Percentiles rank a stretch among this genome's conserved stretches.
Evolutionary conservation across 1,140 invertebrate species (phyloP).

Genomic region (Geopemphigus sp.): DNA sequence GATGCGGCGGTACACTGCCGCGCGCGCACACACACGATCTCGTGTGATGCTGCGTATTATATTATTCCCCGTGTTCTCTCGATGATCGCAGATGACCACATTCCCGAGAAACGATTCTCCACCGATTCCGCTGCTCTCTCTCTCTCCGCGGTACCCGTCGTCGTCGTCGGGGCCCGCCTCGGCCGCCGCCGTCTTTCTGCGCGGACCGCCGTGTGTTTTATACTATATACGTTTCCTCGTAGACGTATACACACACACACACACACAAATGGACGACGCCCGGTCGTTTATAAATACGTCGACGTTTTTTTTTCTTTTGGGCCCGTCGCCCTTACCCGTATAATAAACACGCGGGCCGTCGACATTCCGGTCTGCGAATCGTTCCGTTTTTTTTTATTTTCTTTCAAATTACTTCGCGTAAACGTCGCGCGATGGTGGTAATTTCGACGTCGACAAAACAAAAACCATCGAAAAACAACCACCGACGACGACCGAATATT

Average conservation of each 20-base stretch:
- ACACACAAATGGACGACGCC: not conserved
- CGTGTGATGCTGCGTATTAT: conserved; percentile 7
- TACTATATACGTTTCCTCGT: too few species aligned
- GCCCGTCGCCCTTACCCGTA: not conserved
- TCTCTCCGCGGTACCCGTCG: conserved; percentile 8
- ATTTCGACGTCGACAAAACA: too few species aligned
- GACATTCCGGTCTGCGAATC: conserved; percentile 2
- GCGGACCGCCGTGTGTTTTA: too few species aligned
- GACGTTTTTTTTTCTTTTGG: not conserved
- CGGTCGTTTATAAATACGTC: not conserved
- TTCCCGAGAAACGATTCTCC: conserved; percentile 41
- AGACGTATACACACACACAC: too few species aligned
- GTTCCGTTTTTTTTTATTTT: conserved; percentile 1
- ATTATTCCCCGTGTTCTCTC: conserved; percentile 11
- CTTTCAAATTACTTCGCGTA: not conserved
- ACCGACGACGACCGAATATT: not conserved
- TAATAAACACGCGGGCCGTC: not conserved
- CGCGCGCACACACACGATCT: not conserved
- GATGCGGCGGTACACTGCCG: not conserved
- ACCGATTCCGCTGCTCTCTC: too few species aligned
- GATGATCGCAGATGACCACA: conserved; percentile 28
- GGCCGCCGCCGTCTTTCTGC: too few species aligned
- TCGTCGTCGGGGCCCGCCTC: too few species aligned
- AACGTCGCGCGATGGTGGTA: not conserved
- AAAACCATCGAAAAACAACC: not conserved